A percentile compares a stretch with the other conserved stretches of the same genome.
These are phyloP conservation scores for Trissolcus japonicus DNA, from an alignment of 2,888 invertebrate genomes.

Conservation along the genomic window DNA sequence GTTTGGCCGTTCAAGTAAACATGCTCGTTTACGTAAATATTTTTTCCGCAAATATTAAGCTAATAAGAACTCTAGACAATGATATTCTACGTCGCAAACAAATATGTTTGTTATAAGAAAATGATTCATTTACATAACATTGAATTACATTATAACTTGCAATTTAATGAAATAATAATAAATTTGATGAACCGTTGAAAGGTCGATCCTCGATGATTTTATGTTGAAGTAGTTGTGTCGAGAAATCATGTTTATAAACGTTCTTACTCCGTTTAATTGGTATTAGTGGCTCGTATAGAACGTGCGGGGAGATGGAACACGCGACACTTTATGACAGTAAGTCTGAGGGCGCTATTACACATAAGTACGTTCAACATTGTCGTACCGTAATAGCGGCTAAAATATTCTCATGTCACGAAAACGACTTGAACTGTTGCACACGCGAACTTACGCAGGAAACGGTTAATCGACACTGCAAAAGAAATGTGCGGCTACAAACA, in stretches of 20 bases:
- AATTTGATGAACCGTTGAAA: too few species aligned
- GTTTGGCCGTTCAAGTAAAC: too few species aligned
- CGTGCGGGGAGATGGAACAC: slow-evolving; percentile 10
- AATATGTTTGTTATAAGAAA: too few species aligned
- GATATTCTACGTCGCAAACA: too few species aligned
- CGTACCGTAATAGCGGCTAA: slow-evolving; percentile 24
- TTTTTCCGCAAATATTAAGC: too few species aligned
- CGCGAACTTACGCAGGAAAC: not conserved
- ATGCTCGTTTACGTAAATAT: too few species aligned
- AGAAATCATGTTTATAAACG: slow-evolving; percentile 9
- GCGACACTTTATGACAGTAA: slow-evolving; percentile 26
- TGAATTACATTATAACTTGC: too few species aligned
- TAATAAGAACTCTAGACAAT: too few species aligned
- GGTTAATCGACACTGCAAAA: slow-evolving; percentile 10
- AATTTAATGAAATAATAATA: too few species aligned
- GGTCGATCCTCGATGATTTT: too few species aligned
- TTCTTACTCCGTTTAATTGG: slow-evolving; percentile 19
- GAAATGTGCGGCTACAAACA: slow-evolving; percentile 1
- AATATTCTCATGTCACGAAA: slow-evolving; percentile 11
- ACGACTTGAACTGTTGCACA: slow-evolving; percentile 11
- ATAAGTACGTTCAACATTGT: slow-evolving; percentile 29
- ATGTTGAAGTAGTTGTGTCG: slow-evolving; percentile 1
- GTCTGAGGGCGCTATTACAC: slow-evolving; percentile 31
- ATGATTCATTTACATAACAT: too few species aligned
- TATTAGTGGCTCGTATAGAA: slow-evolving; percentile 28